Conservation (phyloP, 2,888 invertebrate genomes). For the Punctoribates punctum region DNA sequence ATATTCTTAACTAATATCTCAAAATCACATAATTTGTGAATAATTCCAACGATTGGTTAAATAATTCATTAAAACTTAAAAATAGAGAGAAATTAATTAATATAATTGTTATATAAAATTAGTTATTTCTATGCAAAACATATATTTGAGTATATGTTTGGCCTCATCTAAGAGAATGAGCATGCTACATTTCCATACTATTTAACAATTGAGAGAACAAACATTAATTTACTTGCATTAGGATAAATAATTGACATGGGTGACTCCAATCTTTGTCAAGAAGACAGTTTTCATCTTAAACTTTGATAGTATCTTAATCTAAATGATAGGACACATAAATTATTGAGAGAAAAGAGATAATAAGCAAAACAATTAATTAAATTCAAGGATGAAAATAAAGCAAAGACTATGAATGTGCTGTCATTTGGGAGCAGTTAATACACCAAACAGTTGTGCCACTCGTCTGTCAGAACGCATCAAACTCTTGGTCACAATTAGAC, state of each 20-base stretch:
- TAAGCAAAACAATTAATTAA: background rate
- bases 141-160: background rate
- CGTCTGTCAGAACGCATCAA: conserved; percentile 14
- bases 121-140: conserved; percentile 7
- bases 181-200: too few relatives aligned
- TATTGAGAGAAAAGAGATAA: background rate
- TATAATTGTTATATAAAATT: background rate
- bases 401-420: background rate
- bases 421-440: too few relatives aligned
- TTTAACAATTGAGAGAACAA: too few relatives aligned
- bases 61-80: too few relatives aligned
- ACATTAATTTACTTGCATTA: too few relatives aligned
- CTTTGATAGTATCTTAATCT: conserved; percentile 1
- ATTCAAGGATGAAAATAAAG: background rate
- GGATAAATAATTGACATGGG: too few relatives aligned
- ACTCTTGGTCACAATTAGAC: background rate
- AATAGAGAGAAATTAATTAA: too few relatives aligned
- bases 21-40: too few relatives aligned
- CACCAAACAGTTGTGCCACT: background rate
- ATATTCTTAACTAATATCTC: too few relatives aligned
- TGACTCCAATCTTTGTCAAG: too few relatives aligned
- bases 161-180: too few relatives aligned
- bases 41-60: too few relatives aligned
- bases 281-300: background rate
- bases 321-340: background rate